Base-by-base conservation (phyloP, 2,113 vertebrate genomes). In the Irena cyanogastra region DNA sequence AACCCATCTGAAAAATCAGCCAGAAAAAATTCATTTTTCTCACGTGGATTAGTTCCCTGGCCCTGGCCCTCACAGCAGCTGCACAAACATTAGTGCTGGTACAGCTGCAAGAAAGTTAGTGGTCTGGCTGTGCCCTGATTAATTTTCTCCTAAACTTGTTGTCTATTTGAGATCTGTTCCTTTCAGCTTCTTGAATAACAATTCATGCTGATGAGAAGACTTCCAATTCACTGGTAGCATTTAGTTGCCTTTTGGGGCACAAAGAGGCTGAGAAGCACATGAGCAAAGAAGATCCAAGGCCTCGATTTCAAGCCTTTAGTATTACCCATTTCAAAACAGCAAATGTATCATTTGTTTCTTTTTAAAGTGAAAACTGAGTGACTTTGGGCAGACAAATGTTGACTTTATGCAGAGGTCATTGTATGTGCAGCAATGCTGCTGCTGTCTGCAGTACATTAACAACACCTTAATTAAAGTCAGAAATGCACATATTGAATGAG, bases 51-150 rank as follows among this genome's bases (percentile, higher is more conserved):
- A 86, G 47, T 87, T 93, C 88, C 60, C 64, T 54, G 37, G 63
- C 75, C 64, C 47, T 57, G 42, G 68, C 47, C 54, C 72, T 95
- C 64, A n/a, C 80, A 81, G 83, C 95, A 95, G 96, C 93, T 97
- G 96, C 95, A 95, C 89, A 97, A 97, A 94, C 96, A 94, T 94
- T 94, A 81, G 93, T 87, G 80, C 89, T 96, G 95, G 89, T 96
- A 91, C 96, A 95, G 95, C 96, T 96, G 94, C 86, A 89, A 74
- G 69, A 94, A 95, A 64, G 91, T 92, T 93, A 97, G 89, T 68
- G 65, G 76, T 89, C 86, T 0, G 7, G 56, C 80, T 93, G 79
- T 90, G 47, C 64, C 80, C 86, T 57, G 89, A 89, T 94, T 86
- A 86, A 89, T 96, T 95, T 94, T 95, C 94, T 87, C 37, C 74